Evolutionary conservation across 2,113 vertebrate genomes (phyloP).

Genomic region (Plectropomus leopardus): DNA sequence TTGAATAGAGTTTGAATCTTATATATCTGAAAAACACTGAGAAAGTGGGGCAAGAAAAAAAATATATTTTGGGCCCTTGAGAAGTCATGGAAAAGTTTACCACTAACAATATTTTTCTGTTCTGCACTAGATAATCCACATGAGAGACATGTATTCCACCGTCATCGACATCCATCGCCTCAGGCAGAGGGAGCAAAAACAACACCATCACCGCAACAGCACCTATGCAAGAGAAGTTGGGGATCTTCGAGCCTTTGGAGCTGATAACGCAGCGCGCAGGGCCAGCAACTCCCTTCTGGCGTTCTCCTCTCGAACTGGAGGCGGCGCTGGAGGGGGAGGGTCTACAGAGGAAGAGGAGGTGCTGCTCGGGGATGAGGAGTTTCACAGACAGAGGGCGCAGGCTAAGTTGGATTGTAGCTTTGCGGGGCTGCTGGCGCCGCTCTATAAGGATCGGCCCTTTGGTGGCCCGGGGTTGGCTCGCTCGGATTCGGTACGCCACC

Average conservation of each 20-base stretch:
- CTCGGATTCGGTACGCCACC: constrained; percentile 68
- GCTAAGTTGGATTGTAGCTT: constrained; percentile 69
- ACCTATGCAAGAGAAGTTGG: constrained; percentile 66
- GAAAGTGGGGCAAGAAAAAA: too few species aligned
- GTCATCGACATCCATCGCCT: constrained; percentile 97
- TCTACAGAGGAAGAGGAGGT: constrained; percentile 90
- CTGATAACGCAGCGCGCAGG: constrained; percentile 83
- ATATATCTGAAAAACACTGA: too few species aligned
- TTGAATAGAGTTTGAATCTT: too few species aligned
- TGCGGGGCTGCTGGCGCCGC: constrained; percentile 87
- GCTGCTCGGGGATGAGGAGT: constrained; percentile 79
- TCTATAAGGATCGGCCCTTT: constrained; percentile 87
- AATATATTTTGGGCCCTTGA: too few species aligned
- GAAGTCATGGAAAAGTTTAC: too few species aligned
- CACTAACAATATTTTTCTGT: not conserved
- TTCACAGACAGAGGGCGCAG: constrained; percentile 52
- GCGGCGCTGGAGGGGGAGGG: constrained; percentile 61
- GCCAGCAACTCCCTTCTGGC: constrained; percentile 88
- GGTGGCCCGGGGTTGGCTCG: constrained; percentile 67
- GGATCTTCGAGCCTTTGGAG: constrained; percentile 82
- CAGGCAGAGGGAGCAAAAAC: constrained; percentile 91
- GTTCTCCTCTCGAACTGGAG: constrained; percentile 81
- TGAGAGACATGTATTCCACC: constrained; percentile 99
- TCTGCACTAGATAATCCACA: constrained; percentile 91
- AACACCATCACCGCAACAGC: constrained; percentile 81